Base-by-base conservation (phyloP, 2,113 vertebrate species). In the Drymodes brunneopygia region DNA sequence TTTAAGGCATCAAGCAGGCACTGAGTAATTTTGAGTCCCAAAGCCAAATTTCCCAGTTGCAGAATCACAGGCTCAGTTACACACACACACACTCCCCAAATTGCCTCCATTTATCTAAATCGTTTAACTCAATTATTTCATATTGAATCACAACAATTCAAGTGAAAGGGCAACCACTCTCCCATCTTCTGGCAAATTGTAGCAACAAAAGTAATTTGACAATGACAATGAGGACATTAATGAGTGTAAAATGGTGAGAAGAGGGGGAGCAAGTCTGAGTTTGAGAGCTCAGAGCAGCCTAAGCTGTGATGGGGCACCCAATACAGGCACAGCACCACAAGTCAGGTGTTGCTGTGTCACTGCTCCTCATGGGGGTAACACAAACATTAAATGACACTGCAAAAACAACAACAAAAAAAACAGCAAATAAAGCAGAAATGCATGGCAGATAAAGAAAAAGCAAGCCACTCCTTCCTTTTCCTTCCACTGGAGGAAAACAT, bases 381-480 rank as follows among this genome's bases (percentile, higher is more conserved):
- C 19, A 93, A 73, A 95, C 53, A 85, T 86, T 65, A 81, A 62
- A 50, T 82, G 70, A 81, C 35, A 36, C 35, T 50, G 78, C 31
- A 92, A 79, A 86, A 91, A 71, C 58, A 35, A 18, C 15, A 12
- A 15, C 17, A 25, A 62, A 62, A 33, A 45, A 33, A 58, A 48
- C 44, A 54, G 81, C 57, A 96, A 80, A 88, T 33, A 93, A 95
- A 96, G 93, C 73, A 93, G 84, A 95, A 93, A 79, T 60, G 86
- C 50, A 79, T 50, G 69, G 57, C 42, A 86, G 61, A 79, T 83
- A 64, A 60, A 81, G 81, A 81, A 86, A 86, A 90, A 94, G 51
- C 51, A 81, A 96, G 82, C 51, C 44, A 27, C 40, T 88, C 31
- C 74, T 71, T 94, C 58, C 48, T 57, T 47, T 71, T 67, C 53